Base-by-base conservation (phyloP, 2,797 vertebrate genomes). In the Mormyrops attenuatus region DNA sequence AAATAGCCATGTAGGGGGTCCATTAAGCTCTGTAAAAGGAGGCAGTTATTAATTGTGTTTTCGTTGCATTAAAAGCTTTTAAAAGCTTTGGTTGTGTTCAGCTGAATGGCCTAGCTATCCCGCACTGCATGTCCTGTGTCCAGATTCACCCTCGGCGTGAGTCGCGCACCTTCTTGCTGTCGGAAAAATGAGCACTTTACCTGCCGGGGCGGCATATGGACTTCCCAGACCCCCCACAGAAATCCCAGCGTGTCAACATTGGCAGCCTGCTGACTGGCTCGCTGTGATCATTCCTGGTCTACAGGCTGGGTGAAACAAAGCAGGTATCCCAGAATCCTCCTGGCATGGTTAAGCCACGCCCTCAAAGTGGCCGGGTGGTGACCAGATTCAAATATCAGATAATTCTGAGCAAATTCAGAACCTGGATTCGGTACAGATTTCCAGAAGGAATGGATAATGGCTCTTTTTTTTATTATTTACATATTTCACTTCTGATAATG, bases 271-370 rank as follows among this genome's bases (percentile, higher is more conserved):
- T 9, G 87, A 85, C 87, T 88, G 88, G 86, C 80, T 89, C 90
- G 52, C 86, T 63, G 85, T 89, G 77, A 89, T 90, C 91, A 90
- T 77, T 93, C 91, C 93, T 94, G 93, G 93, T 94, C 93, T 91
- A 93, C 91, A 88, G 17, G 49, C 34, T 60, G 47, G 89, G 91
- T 90, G 89, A 94, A 93, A 94, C 95, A 94, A 95, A 95, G 95
- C 94, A 88, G 44, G 55, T 87, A 92, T 73, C 91, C 90, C 92
- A 87, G 90, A 89, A 87, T 91, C 82, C 26, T 44, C 22, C 41
- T 50, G 63, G 44, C 41, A 13, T 38, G n/a, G 15, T 15, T 22
- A 26, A 13, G 34, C n/a, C 38, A 55, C 30, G 2, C 38, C 15
- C 66, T 77, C 47, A 49, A 9, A 8, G 77, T 49, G 7, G 34